phyloP scores from a whole-genome alignment of 2,113 vertebrate genomes.

The Apistogramma diplotaenia region DNA sequence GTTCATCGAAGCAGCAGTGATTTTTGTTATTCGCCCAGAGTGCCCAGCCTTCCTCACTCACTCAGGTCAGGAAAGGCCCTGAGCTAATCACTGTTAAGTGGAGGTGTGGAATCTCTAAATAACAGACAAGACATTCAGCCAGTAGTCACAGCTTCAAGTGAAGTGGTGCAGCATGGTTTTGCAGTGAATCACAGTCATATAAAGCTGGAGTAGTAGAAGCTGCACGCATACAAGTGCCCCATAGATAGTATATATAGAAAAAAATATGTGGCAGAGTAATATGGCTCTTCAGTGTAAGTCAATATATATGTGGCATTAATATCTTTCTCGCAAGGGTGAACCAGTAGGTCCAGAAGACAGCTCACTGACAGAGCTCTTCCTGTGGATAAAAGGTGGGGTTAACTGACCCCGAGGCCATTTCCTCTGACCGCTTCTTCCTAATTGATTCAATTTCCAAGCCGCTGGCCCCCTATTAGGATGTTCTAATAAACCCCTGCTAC shows the following conservation, averaged over 20 bases:
- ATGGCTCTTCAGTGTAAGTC: not conserved
- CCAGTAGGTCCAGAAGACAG: conserved; percentile 4
- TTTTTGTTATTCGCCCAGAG: not conserved
- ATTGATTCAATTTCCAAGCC: conserved; percentile 76
- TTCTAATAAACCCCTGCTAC: conserved; percentile 33
- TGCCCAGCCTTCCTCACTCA: not conserved
- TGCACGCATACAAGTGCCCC: accelerated
- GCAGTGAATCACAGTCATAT: not conserved
- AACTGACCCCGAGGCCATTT: conserved; percentile 70
- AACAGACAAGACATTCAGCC: not conserved
- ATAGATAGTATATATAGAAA: not conserved
- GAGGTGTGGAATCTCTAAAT: not conserved
- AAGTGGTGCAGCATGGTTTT: not conserved
- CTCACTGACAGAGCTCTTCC: conserved; percentile 55
- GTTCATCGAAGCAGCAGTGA: not conserved
- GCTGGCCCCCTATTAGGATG: conserved; percentile 67
- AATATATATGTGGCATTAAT: not conserved
- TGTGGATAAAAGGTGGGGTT: conserved; percentile 56
- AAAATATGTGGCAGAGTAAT: no score
- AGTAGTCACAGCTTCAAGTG: not conserved
- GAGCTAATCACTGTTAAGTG: conserved; percentile 41
- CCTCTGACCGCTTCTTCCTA: conserved; percentile 77
- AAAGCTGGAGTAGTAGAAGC: not conserved
- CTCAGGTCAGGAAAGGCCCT: conserved; percentile 43
- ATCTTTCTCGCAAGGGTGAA: not conserved